A percentile compares a stretch with the other conserved stretches of the same genome.
Conservation (phyloP, 2,888 invertebrate species). For the Luperina testacea region DNA sequence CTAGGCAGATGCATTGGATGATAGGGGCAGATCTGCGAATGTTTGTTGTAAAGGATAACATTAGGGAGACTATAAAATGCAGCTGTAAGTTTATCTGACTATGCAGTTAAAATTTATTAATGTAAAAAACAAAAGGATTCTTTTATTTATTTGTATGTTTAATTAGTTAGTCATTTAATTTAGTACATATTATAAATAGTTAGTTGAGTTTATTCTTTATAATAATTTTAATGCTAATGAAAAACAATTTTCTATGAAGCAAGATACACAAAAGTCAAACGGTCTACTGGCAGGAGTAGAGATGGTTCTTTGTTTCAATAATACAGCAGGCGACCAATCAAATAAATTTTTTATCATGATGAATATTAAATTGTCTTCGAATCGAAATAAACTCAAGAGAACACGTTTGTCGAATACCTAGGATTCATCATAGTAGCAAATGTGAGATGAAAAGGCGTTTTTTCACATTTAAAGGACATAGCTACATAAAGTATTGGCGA, state of each 20-base stretch:
- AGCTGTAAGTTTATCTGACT: too few species aligned
- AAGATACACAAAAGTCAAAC: neutral
- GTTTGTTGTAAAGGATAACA: neutral
- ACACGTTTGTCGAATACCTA: neutral
- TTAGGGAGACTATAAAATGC: too few species aligned
- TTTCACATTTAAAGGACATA: too few species aligned
- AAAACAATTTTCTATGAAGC: neutral
- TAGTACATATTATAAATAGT: neutral
- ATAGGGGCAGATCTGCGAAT: neutral
- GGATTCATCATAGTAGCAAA: neutral
- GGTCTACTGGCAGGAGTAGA: too few species aligned
- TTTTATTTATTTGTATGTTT: too few species aligned
- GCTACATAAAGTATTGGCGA: too few species aligned
- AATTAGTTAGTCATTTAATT: neutral
- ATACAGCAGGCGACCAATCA: neutral
- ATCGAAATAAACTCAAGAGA: neutral
- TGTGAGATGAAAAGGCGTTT: neutral
- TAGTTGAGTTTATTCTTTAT: too few species aligned
- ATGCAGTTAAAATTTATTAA: too few species aligned
- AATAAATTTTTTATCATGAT: neutral
- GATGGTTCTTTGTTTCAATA: neutral
- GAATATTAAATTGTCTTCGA: neutral
- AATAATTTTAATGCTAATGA: too few species aligned
- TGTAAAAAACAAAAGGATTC: too few species aligned
- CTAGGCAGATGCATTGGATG: neutral